Base-by-base conservation (phyloP, 1,140 invertebrate genomes). In the Meloidogyne exigua region DNA sequence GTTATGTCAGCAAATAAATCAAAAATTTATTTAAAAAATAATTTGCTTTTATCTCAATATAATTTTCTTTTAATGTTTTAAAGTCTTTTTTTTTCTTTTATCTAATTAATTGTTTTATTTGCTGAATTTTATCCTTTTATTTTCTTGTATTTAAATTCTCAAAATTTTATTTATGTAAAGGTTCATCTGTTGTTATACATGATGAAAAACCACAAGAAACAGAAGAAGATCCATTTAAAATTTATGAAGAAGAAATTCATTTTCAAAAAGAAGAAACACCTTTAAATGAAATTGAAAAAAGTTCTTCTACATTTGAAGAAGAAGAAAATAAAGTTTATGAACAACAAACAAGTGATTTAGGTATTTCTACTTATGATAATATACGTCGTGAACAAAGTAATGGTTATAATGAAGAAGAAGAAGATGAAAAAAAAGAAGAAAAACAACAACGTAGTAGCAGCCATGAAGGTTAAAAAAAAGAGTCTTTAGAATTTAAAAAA, bases 161-260 rank as follows among this genome's bases (percentile, higher is more conserved):
- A 57, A 57, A 57, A 57, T 9, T n/a, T 57, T 4, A 32, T 32
- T 32, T 3, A 32, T 3, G 7, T 32, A 57, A 57, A 57, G 49
- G 49, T 57, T 57, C 49, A 15, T 57, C 49, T 57, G 49, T 57
- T n/a, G n/a, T 57, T 57, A 57, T 57, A n/a, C 49, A 57, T n/a
- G 49, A 57, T n/a, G 49, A 57, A n/a, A 57, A 57, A n/a, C 49
- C 49, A n/a, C 49, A 57, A 57, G 49, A 57, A 7, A 9, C 49
- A 57, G 49, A 57, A 57, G 49, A 57, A n/a, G 49, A 57, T 57
- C 49, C 49, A 18, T 57, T 57, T n/a, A 57, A 57, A 57, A 57
- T 57, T 57, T 57, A 57, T 57, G 49, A 57, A n/a, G 49, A 57
- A 57, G 49, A 57, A 57, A 57, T 57, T n/a, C 18, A 57, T 57